Conservation (phyloP, 2,888 invertebrate species). For the Eubasilissa splendida region DNA sequence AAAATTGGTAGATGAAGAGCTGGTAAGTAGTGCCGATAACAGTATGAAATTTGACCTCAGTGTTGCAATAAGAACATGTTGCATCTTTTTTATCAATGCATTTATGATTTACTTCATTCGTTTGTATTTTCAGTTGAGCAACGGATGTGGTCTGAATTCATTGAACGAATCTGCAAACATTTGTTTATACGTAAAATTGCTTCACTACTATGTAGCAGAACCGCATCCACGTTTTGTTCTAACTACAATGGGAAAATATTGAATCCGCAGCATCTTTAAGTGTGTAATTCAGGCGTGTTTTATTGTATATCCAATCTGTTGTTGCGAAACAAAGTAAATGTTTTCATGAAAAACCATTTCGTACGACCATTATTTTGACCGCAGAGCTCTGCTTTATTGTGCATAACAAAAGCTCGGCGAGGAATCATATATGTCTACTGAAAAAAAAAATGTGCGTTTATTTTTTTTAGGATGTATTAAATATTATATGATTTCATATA, state of each 20-base stretch:
- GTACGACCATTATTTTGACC: constrained; percentile 5
- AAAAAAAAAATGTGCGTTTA: too few relatives aligned
- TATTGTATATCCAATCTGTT: background rate
- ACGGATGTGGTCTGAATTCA: constrained; percentile 18
- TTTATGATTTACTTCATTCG: background rate
- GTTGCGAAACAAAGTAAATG: constrained; percentile 34
- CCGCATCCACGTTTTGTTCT: constrained; percentile 37
- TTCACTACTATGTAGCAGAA: constrained; percentile 20
- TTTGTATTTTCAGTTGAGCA: background rate
- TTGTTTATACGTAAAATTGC: background rate
- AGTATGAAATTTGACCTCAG: background rate
- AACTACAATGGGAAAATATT: constrained; percentile 37
- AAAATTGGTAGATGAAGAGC: too few relatives aligned
- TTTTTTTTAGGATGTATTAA: too few relatives aligned
- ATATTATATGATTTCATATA: too few relatives aligned
- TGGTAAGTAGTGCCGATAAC: too few relatives aligned
- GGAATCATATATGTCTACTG: too few relatives aligned
- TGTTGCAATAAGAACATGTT: background rate
- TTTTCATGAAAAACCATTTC: constrained; percentile 16
- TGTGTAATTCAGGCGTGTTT: background rate
- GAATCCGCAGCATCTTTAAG: constrained; percentile 3
- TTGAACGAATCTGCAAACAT: background rate
- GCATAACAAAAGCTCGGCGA: constrained; percentile 1
- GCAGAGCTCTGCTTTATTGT: constrained; percentile 3
- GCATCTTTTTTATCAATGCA: background rate